Conservation (phyloP, 2,113 vertebrate genomes). For the Sminthopsis crassicaudata region DNA sequence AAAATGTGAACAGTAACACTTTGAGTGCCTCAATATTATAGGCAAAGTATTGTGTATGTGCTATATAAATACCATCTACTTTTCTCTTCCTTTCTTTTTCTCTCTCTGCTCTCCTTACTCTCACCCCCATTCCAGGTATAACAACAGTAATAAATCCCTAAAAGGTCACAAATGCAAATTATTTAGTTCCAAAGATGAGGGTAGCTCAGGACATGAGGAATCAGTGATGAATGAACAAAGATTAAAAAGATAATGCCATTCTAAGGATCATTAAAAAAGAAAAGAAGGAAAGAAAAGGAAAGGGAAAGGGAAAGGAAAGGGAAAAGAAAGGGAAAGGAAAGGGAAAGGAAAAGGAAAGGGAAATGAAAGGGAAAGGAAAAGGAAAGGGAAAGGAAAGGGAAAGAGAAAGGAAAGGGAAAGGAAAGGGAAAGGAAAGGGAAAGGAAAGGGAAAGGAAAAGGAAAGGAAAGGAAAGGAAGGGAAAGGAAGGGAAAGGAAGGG, state of each 20-base stretch:
- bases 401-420: too few species aligned
- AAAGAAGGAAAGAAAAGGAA: too few species aligned
- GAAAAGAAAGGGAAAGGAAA: too few species aligned
- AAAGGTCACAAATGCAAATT: conserved; percentile 8
- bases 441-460: too few species aligned
- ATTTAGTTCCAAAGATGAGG: background rate
- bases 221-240: background rate
- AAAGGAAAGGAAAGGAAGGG: too few species aligned
- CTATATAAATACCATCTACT: background rate
- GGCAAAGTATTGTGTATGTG: background rate
- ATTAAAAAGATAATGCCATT: background rate
- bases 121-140: background rate
- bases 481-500: too few species aligned
- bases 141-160: background rate
- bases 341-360: too few species aligned
- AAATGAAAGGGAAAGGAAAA: too few species aligned
- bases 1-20: background rate
- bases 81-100: background rate
- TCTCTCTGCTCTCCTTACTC: background rate
- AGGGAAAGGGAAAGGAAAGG: too few species aligned
- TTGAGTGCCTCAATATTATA: background rate
- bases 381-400: too few species aligned
- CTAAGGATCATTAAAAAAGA: background rate
- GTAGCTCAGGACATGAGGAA: background rate
- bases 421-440: too few species aligned